Base-by-base conservation (phyloP, 1,140 invertebrate species). In the Lordiphosa clarofinis region DNA sequence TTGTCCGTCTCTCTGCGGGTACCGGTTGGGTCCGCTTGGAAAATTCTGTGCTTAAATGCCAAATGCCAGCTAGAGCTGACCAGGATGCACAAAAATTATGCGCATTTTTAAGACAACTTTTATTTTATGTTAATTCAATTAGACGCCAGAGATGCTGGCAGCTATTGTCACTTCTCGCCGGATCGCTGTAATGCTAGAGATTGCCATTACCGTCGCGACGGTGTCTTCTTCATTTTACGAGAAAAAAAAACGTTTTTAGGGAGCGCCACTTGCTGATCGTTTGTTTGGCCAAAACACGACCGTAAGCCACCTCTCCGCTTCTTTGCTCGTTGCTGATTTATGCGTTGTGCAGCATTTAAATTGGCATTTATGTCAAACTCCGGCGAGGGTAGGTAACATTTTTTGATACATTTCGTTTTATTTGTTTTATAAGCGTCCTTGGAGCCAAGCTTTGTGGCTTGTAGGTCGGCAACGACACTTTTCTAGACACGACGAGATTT, bases 321-420 rank as follows among this genome's bases (percentile, higher is more conserved):
- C 28, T 31, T 31, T 1, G 56, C 12, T 65, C 58, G 66, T 56
- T 50, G 62, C 68, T 82, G 76, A 82, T 82, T 82, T 82, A 82
- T 82, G 76, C 76, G 76, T 82, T 82, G 69, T 82, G 68, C 76
- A 82, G 76, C 76, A 82, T 82, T 82, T 82, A 82, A 82, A 84
- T 82, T 82, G 78, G 78, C 78, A 82, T 82, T 82, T 82, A 82
- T 82, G 78, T 84, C 78, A 82, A 84, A 72, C 56, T n/a, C 54
- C 59, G 73, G 76, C 72, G 82, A 82, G 72, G 78, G 76, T 76
- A 82, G 82, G 73, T 72, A 73, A 81, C 76, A 81, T 69, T 76
- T 84, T 76, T 64, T 76, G 68, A 81, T 82, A 82, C 76, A 81
- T 75, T 81, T 81, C 63, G 76, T 62, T 82, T 72, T 81, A 81